Conservation (phyloP, 2,888 invertebrate species). For the Augiades crinisus region DNA sequence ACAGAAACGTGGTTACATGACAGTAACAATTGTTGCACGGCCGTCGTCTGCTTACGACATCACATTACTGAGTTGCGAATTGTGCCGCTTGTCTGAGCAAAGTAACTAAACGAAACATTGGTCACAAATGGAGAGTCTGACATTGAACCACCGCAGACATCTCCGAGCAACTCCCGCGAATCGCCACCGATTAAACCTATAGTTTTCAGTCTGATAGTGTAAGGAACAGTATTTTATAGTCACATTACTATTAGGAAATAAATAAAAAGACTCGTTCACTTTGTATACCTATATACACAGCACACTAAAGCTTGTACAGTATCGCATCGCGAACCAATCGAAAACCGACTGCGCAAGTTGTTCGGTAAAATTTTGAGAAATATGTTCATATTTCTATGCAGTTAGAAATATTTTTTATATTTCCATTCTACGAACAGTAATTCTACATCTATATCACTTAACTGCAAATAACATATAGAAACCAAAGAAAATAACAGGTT, state of each 20-base stretch:
- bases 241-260: constrained; percentile 6
- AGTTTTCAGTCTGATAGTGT: constrained; percentile 18
- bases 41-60: background rate
- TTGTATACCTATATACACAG: constrained; percentile 8
- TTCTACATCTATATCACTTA: constrained; percentile 5
- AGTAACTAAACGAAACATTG: background rate
- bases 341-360: constrained; percentile 6
- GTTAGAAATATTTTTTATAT: constrained; percentile 1
- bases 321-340: background rate
- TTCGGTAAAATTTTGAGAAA: constrained; percentile 2
- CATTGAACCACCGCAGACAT: background rate
- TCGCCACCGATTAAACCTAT: constrained; percentile 1
- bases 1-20: constrained; percentile 4
- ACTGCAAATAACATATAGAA: constrained; percentile 8
- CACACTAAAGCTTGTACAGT: background rate
- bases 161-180: background rate
- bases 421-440: constrained; percentile 2
- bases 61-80: constrained; percentile 5
- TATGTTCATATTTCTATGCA: constrained; percentile 7
- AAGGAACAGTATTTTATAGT: constrained; percentile 12
- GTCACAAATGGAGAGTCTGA: background rate
- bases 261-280: constrained; percentile 8
- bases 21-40: background rate
- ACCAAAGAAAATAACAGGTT: constrained; percentile 23
- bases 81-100: background rate